Evolutionary conservation across 1,140 invertebrate species (phyloP).

Genomic region (Physella acuta): DNA sequence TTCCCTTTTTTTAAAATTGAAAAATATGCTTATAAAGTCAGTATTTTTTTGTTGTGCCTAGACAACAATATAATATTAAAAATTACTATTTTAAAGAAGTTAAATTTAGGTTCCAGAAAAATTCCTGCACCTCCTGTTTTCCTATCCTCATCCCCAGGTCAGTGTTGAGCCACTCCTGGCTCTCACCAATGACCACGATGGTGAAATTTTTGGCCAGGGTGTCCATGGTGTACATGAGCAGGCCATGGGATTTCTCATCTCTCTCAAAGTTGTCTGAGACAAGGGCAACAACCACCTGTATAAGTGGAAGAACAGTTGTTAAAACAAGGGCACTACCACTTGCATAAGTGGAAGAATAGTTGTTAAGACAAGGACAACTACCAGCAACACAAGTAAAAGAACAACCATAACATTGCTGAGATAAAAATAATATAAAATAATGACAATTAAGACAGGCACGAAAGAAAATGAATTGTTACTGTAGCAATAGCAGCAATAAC

Average conservation of each 20-base stretch:
- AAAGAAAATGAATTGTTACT: too few relatives aligned
- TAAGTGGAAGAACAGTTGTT: slow-evolving; percentile 7
- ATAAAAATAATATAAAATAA: too few relatives aligned
- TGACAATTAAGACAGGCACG: too few relatives aligned
- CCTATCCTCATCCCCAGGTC: slow-evolving; percentile 50
- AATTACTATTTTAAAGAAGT: not conserved
- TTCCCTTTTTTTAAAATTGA: too few relatives aligned
- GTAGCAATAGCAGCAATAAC: too few relatives aligned
- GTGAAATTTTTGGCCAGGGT: slow-evolving; percentile 45
- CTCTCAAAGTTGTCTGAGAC: slow-evolving; percentile 53
- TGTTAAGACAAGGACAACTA: too few relatives aligned
- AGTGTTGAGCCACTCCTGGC: slow-evolving; percentile 45
- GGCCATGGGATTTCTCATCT: slow-evolving; percentile 41
- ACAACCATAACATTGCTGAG: too few relatives aligned
- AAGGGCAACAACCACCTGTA: slow-evolving; percentile 43
- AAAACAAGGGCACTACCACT: too few relatives aligned
- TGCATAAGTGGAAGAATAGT: too few relatives aligned
- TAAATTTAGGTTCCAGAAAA: too few relatives aligned
- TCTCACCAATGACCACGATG: slow-evolving; percentile 42
- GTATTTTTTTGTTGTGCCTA: not conserved
- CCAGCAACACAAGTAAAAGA: too few relatives aligned
- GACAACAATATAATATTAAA: not conserved
- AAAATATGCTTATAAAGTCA: not conserved
- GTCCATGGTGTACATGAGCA: slow-evolving; percentile 48
- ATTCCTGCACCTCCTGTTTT: slow-evolving; percentile 40